Evolutionary conservation across 2,888 invertebrate genomes (phyloP).

Genomic region (Branchellion lobata): DNA sequence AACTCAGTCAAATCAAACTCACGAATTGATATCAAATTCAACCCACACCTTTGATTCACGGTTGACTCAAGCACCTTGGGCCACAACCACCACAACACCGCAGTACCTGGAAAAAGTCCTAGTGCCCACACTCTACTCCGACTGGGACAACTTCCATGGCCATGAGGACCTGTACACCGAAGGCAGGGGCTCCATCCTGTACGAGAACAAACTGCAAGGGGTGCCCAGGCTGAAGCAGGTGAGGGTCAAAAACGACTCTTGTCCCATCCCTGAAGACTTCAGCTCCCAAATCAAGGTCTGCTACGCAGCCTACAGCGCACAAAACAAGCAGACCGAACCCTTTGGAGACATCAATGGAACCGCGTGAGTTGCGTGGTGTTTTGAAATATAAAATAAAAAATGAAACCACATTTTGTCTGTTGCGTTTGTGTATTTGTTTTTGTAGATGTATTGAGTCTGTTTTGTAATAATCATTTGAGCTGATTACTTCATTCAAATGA

Average conservation of each 20-base stretch:
- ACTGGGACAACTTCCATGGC: slow-evolving; percentile 65
- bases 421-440: no score
- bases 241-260: slow-evolving; percentile 66
- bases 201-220: slow-evolving; percentile 61
- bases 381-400: no score
- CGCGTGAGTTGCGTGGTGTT: slow-evolving; percentile 27
- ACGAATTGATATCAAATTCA: no score
- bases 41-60: no score
- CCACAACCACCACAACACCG: no score
- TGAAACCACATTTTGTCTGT: no score
- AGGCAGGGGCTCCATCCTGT: slow-evolving; percentile 55
- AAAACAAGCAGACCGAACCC: slow-evolving; percentile 66
- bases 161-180: slow-evolving; percentile 42
- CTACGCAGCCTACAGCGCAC: slow-evolving; percentile 66
- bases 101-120: slow-evolving; percentile 59
- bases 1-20: no score
- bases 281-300: slow-evolving; percentile 68
- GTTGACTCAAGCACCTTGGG: no score
- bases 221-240: slow-evolving; percentile 59
- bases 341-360: slow-evolving; percentile 61
- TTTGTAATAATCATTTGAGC: no score
- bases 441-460: no score
- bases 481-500: no score
- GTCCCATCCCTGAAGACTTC: slow-evolving; percentile 70
- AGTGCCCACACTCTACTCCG: slow-evolving; percentile 65